Conservation (phyloP, 2,888 invertebrate genomes). For the Cerastis leucographa region DNA sequence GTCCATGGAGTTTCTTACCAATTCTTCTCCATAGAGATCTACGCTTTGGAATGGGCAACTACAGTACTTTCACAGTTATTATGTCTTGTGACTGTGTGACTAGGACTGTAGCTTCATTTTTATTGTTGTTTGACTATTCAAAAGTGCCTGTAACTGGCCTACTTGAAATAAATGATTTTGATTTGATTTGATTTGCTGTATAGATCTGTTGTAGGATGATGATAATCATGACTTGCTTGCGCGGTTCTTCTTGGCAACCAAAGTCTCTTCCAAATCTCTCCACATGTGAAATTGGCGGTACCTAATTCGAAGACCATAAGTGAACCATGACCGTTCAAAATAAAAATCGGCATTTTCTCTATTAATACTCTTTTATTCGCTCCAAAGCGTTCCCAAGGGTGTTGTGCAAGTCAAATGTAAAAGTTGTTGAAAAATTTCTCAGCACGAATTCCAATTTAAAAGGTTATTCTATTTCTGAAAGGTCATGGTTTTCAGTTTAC, state of each 20-base stretch:
- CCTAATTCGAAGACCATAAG: background rate
- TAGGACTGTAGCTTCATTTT: too few species aligned
- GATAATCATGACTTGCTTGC: background rate
- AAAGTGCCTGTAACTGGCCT: too few species aligned
- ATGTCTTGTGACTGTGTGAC: too few species aligned
- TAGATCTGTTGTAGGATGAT: background rate
- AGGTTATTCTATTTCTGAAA: constrained; percentile 9
- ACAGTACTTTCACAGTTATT: too few species aligned
- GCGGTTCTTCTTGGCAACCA: background rate
- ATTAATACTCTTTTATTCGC: background rate
- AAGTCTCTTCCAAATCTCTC: background rate
- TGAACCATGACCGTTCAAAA: background rate
- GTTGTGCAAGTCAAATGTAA: background rate
- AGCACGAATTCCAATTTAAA: constrained; percentile 1
- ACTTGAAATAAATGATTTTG: too few species aligned
- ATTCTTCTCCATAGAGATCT: too few species aligned
- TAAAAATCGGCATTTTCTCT: background rate
- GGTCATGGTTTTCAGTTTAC: constrained; percentile 6
- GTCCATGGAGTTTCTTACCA: too few species aligned
- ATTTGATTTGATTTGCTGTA: too few species aligned
- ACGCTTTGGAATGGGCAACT: too few species aligned
- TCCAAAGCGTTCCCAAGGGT: background rate
- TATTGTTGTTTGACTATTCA: too few species aligned
- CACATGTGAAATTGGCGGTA: background rate
- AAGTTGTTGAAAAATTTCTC: background rate